Evolutionary conservation across 2,797 vertebrate species (phyloP), one percentile per base, ranked within the genome.

Genomic region (Phrynocephalus vlangalii): DNA sequence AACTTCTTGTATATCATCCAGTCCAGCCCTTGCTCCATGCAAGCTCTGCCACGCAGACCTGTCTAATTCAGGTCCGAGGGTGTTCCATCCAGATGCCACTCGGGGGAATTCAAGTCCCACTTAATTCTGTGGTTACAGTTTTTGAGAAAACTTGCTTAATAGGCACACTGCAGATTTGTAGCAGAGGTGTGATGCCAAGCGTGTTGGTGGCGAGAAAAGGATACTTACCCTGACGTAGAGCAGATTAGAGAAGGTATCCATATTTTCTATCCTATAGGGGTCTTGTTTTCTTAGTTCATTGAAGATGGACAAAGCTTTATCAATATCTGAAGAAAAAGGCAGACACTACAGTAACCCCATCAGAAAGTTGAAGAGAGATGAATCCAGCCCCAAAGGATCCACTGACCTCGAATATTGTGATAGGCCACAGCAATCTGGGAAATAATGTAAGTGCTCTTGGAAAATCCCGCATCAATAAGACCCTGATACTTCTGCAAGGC

Each of bases 231-330:
- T 97, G 88, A 99, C 99, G 87, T 99, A 99, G 0, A 99, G 97
- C 83, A 99, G 96, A 93, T 99, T 99, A 89, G 99, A 99, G 94
- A 99, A 99, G 7, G 99, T 99, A 95, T 99, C 99, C 99, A 99
- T 99, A 96, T 99, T 99, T 96, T 99, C 99, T 89, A 99, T 99
- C 91, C 99, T 98, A 93, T 98, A 99, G 3, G 99, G 99, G 95
- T 99, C 99, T 95, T 98, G 98, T 89, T 99, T 98, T 89, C 99
- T 97, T 91, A 99, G 92, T 92, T 99, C 98, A 5, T 99, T 99
- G 93, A 99, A 99, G 93, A 99, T 97, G 92, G 98, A 97, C 91
- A 99, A 95, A 72, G 99, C 99, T 96, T 99, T 98, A 94, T 99
- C 99, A 67, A 99, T 99, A 97, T 99, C 99, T 99, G 96, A 93